Conservation (phyloP, 1,140 invertebrate species). For the Arctopsyche grandis region DNA sequence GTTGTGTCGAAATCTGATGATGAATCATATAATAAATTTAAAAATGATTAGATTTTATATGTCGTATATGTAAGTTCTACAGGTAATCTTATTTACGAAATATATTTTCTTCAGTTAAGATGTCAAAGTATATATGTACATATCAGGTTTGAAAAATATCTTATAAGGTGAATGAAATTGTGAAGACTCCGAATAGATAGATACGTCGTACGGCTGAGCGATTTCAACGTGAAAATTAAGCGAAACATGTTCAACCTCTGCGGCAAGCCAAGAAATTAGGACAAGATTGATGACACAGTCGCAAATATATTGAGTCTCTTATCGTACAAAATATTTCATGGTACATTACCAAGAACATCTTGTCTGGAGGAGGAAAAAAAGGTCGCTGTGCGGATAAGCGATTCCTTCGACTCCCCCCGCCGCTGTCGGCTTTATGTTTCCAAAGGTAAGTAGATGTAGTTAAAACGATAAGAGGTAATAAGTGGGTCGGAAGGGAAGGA, state of each 20-base stretch:
- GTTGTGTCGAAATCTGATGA: too few species aligned
- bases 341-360: constrained; percentile 15
- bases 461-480: constrained; percentile 36
- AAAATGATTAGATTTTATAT: too few species aligned
- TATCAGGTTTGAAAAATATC: too few species aligned
- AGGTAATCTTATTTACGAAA: too few species aligned
- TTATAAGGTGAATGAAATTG: too few species aligned
- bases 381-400: constrained; percentile 18
- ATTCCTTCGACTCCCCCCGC: background rate
- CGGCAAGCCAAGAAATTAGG: background rate
- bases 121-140: too few species aligned
- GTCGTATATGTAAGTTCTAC: too few species aligned
- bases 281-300: constrained; percentile 26
- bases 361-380: constrained; percentile 13
- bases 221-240: too few species aligned
- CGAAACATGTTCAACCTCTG: background rate
- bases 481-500: constrained; percentile 27
- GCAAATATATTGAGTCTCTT: constrained; percentile 18
- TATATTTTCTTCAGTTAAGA: too few species aligned
- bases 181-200: too few species aligned
- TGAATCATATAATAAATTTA: too few species aligned
- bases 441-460: constrained; percentile 33
- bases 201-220: too few species aligned
- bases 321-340: constrained; percentile 12
- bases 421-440: background rate